phyloP scores from a whole-genome alignment of 23 tunicate species.

The Clavelina lepadiformis region DNA sequence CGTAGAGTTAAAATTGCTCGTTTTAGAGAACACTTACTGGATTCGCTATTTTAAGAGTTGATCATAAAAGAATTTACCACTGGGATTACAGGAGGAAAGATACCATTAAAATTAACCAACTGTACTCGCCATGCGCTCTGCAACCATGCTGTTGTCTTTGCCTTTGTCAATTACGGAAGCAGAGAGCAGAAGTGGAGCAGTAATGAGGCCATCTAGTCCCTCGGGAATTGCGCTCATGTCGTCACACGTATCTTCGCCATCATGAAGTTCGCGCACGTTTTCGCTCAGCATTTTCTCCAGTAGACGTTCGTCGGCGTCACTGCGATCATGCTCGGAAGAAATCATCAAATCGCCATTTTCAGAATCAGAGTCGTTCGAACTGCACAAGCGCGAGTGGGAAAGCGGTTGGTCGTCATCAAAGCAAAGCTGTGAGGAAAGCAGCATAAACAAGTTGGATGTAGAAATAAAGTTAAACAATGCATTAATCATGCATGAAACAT shows the following conservation, averaged over 20 bases:
- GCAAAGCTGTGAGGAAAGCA: conserved; percentile 8
- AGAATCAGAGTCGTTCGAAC: conserved; percentile 52
- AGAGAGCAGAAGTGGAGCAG: conserved; percentile 46
- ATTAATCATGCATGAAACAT: not conserved
- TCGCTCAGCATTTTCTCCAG: conserved; percentile 46
- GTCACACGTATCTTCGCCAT: not conserved
- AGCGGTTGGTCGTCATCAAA: conserved; percentile 69
- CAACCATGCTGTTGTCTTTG: conserved; percentile 7
- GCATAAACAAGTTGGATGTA: not conserved
- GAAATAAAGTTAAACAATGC: not conserved
- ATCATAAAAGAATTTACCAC: too few relatives aligned
- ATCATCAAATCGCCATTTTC: conserved; percentile 27
- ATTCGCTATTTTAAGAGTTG: too few relatives aligned
- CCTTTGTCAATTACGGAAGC: conserved; percentile 6
- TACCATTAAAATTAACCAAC: not conserved
- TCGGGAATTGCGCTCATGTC: conserved; percentile 15
- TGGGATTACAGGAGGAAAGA: too few relatives aligned
- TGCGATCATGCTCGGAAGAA: conserved; percentile 15
- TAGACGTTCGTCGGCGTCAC: conserved; percentile 18
- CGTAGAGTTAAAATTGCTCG: too few relatives aligned
- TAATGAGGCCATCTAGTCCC: conserved; percentile 47
- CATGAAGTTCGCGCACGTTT: conserved; percentile 26
- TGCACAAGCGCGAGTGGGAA: conserved; percentile 82
- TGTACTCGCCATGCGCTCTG: conserved; percentile 19
- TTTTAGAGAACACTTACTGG: too few relatives aligned